phyloP scores from a whole-genome alignment of 1,140 invertebrate species.

The Heliconius congener region DNA sequence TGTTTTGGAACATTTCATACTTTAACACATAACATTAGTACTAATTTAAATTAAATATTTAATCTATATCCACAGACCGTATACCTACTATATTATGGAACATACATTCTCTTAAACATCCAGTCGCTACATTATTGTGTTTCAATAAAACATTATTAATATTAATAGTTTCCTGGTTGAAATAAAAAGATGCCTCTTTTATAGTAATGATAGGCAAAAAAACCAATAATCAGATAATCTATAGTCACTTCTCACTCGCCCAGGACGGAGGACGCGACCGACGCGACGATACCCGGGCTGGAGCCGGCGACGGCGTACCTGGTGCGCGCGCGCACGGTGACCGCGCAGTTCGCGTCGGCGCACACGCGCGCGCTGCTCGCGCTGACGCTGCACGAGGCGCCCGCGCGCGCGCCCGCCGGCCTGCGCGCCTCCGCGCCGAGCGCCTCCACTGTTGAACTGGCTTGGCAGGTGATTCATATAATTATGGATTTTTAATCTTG shows the following conservation, averaged over 20 bases:
- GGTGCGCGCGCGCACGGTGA: conserved; percentile 83
- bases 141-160: too few species aligned
- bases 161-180: too few species aligned
- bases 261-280: conserved; percentile 77
- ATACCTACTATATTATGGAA: neutral
- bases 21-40: neutral
- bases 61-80: too few species aligned
- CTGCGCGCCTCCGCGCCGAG: conserved; percentile 62
- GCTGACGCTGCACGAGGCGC: conserved; percentile 69
- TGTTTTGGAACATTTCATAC: neutral
- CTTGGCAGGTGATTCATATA: conserved; percentile 60
- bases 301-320: conserved; percentile 90
- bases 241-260: neutral
- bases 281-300: conserved; percentile 82
- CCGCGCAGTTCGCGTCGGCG: conserved; percentile 70
- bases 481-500: too few species aligned
- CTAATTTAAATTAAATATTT: too few species aligned
- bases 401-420: conserved; percentile 62
- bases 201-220: too few species aligned
- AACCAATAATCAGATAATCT: neutral
- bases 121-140: too few species aligned
- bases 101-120: neutral
- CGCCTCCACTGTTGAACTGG: conserved; percentile 63
- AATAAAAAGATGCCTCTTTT: too few species aligned
- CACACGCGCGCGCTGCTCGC: conserved; percentile 70